Evolutionary conservation across 2,113 vertebrate species (phyloP).

Genomic region (Tretioscincus oriximinensis): DNA sequence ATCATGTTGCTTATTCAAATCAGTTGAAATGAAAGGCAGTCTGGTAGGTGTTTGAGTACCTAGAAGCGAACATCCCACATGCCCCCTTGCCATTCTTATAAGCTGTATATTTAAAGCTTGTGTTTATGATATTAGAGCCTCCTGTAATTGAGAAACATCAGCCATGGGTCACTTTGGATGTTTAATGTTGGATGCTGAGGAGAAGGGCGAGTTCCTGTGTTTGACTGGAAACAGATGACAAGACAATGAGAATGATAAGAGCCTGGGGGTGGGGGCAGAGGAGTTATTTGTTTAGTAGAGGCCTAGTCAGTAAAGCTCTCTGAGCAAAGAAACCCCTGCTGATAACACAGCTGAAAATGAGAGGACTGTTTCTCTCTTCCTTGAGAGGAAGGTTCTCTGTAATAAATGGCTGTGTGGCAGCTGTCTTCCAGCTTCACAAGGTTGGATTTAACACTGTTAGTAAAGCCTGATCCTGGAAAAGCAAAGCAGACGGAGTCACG

Average conservation of each 20-base stretch:
- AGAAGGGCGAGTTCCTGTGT: conserved; percentile 32
- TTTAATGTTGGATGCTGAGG: conserved; percentile 12
- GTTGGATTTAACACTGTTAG: conserved; percentile 65
- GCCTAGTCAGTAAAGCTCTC: conserved; percentile 48
- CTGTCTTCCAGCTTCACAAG: conserved; percentile 59
- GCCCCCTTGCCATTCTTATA: neutral
- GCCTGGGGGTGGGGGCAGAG: conserved; percentile 33
- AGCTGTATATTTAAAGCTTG: neutral
- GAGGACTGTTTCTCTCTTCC: conserved; percentile 57
- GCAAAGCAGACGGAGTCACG: conserved; percentile 37
- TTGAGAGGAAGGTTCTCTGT: conserved; percentile 56
- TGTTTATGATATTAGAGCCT: neutral
- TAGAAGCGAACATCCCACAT: neutral
- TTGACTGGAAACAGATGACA: conserved; percentile 52
- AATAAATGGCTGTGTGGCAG: conserved; percentile 74
- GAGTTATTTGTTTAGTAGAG: conserved; percentile 62
- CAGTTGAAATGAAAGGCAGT: neutral
- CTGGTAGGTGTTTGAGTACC: neutral
- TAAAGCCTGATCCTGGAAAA: conserved; percentile 58
- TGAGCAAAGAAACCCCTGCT: conserved; percentile 57
- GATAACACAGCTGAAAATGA: conserved; percentile 67
- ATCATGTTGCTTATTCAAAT: neutral
- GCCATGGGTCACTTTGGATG: neutral
- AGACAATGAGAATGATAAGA: conserved; percentile 41
- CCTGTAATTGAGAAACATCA: neutral